Conservation (phyloP, 2,888 invertebrate species). For the Choreutis nemorana region DNA sequence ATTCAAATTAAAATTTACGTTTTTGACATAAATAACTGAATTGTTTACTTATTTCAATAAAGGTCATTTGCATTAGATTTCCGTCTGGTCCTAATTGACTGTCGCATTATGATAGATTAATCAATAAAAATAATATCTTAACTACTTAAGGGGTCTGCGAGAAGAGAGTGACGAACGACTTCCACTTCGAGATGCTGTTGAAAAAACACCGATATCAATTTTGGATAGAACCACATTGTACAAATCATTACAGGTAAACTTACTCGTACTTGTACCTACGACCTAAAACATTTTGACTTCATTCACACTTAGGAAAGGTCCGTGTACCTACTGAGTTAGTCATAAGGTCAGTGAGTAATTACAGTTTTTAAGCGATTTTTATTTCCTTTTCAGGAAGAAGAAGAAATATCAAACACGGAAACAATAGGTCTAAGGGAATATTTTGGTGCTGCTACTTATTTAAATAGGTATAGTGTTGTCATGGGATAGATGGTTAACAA, state of each 20-base stretch:
- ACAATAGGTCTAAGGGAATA: conserved; percentile 27
- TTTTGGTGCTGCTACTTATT: conserved; percentile 50
- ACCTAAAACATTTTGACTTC: no score
- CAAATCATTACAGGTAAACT: conserved; percentile 31
- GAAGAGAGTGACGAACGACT: conserved; percentile 54
- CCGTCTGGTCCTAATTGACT: neutral
- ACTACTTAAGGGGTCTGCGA: conserved; percentile 31
- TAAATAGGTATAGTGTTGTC: conserved; percentile 45
- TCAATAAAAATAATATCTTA: neutral
- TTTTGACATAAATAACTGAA: no score
- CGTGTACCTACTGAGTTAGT: no score
- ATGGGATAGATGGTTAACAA: conserved; percentile 3
- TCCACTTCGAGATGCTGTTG: conserved; percentile 77
- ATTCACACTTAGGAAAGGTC: no score
- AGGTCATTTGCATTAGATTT: neutral
- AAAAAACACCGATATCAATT: conserved; percentile 60
- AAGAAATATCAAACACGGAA: conserved; percentile 18
- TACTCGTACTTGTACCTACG: conserved; percentile 1
- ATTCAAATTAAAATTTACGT: neutral
- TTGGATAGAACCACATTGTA: conserved; percentile 28
- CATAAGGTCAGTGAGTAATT: no score
- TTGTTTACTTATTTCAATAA: neutral
- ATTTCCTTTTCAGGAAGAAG: conserved; percentile 25
- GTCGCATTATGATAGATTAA: neutral
- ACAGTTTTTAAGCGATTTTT: conserved; percentile 1